A percentile compares a stretch with the other conserved stretches of the same genome.
These are phyloP conservation scores for Recurvirostra avosetta DNA, from an alignment of 2,113 vertebrate species.

Conservation along the genomic window DNA sequence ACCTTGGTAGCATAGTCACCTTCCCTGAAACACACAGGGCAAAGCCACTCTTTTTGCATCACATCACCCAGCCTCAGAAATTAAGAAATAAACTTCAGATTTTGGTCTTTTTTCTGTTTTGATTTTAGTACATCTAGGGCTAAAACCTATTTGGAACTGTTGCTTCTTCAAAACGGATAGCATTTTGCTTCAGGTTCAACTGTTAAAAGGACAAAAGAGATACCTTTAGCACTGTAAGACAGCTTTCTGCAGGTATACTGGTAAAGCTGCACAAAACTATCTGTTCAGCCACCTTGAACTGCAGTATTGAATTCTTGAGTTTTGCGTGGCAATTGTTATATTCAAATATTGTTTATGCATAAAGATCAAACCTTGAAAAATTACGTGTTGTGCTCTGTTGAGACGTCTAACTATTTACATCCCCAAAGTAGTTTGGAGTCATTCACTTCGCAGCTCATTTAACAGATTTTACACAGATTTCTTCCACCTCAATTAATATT, in stretches of 20 bases:
- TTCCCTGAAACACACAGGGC: not conserved
- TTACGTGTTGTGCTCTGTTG: not conserved
- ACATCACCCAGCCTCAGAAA: not conserved
- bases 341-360: not conserved
- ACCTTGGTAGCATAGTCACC: not conserved
- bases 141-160: not conserved
- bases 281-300: not conserved
- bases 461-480: constrained; percentile 1
- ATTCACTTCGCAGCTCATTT: constrained; percentile 1
- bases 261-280: not conserved
- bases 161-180: not conserved
- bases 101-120: not conserved
- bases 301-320: not conserved
- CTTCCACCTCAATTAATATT: constrained; percentile 10
- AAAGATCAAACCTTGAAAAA: constrained; percentile 16
- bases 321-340: not conserved
- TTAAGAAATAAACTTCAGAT: not conserved
- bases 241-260: not conserved
- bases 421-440: not conserved
- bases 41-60: not conserved
- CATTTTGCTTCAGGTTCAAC: not conserved
- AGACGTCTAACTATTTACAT: not conserved
- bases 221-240: not conserved
- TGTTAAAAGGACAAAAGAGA: not conserved
- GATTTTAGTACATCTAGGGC: not conserved